Conservation (phyloP, 1,140 invertebrate genomes). For the Rhopalosiphum maidis region DNA sequence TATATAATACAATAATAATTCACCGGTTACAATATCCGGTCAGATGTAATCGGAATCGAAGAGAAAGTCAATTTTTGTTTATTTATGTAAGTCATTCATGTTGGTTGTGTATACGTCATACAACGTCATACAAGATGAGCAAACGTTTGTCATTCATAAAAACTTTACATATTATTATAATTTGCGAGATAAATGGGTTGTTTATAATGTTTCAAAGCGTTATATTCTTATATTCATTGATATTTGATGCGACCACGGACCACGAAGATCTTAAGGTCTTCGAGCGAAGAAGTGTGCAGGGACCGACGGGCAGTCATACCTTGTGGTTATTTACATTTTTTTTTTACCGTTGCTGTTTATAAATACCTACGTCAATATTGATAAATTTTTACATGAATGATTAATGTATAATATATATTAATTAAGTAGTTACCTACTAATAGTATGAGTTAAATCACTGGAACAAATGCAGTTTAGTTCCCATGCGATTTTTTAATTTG, state of each 20-base stretch:
- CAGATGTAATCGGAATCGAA: slow-evolving; percentile 31
- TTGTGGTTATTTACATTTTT: neutral
- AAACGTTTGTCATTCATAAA: neutral
- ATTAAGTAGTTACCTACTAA: too few species aligned
- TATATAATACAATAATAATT: neutral
- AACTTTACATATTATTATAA: neutral
- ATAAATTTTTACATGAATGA: too few species aligned
- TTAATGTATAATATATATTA: too few species aligned
- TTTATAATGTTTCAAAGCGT: too few species aligned
- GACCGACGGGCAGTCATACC: neutral
- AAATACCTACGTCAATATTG: too few species aligned
- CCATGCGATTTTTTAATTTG: too few species aligned
- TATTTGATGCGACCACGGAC: too few species aligned
- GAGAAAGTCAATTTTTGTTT: slow-evolving; percentile 4
- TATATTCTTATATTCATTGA: too few species aligned
- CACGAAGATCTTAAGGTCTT: too few species aligned
- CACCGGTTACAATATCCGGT: neutral
- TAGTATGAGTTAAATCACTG: too few species aligned
- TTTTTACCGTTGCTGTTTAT: neutral
- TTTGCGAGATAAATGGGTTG: neutral
- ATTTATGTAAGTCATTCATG: slow-evolving; percentile 16
- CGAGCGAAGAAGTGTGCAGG: too few species aligned
- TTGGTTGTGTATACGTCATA: neutral
- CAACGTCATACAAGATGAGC: neutral
- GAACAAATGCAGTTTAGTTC: too few species aligned